Evolutionary conservation across 2,113 vertebrate genomes (phyloP).

Genomic region (Bubalus kerabau): DNA sequence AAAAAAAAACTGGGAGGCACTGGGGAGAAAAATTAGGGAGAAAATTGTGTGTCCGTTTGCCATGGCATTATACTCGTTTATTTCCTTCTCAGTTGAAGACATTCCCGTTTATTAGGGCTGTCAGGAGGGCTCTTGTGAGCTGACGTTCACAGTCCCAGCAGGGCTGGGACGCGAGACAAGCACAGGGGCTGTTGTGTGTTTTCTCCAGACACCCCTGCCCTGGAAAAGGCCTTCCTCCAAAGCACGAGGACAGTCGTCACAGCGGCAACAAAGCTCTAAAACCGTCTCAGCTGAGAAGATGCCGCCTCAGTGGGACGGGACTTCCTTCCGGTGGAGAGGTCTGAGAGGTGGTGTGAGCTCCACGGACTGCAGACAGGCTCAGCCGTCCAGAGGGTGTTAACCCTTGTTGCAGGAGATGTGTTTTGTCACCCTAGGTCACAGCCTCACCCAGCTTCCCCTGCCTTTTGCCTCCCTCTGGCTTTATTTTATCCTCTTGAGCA

Average conservation of each 20-base stretch:
- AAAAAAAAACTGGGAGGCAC: not conserved
- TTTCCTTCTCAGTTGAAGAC: not conserved
- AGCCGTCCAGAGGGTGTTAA: accelerated
- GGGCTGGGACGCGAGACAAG: not conserved
- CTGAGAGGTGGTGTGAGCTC: accelerated
- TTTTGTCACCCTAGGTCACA: accelerated
- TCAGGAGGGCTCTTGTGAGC: not conserved
- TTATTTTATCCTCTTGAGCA: not conserved
- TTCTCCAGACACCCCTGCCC: not conserved
- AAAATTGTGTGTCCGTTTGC: not conserved
- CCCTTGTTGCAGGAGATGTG: accelerated
- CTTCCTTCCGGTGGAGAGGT: not conserved
- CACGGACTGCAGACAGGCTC: accelerated
- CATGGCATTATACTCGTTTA: not conserved
- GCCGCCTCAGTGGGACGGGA: accelerated
- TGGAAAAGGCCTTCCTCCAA: not conserved
- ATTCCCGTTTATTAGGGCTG: not conserved
- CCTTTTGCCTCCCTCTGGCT: not conserved
- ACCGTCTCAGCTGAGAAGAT: not conserved
- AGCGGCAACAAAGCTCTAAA: not conserved
- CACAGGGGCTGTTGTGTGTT: not conserved
- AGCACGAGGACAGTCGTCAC: not conserved
- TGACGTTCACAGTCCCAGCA: not conserved
- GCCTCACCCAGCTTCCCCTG: not conserved
- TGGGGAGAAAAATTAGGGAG: not conserved